Evolutionary conservation across 1,140 invertebrate species (phyloP).

Genomic region (Cheumatopsyche charites): DNA sequence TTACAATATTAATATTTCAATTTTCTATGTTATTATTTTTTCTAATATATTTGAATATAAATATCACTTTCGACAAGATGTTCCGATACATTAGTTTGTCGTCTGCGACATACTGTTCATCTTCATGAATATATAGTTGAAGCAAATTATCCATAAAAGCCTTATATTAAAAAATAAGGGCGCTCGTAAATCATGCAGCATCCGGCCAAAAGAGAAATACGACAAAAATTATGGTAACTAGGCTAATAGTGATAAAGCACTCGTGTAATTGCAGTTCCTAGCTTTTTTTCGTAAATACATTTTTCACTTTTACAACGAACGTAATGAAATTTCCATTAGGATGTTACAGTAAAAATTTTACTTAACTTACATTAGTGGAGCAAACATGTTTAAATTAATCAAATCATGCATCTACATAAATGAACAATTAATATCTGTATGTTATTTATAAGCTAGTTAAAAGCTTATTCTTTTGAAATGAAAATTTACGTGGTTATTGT

Average conservation of each 20-base stretch:
- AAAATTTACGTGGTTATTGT: too few species aligned
- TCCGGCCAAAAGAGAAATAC: not conserved
- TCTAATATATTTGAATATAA: too few species aligned
- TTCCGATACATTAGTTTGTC: constrained; percentile 40
- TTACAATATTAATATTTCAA: too few species aligned
- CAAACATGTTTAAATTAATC: too few species aligned
- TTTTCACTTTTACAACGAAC: not conserved
- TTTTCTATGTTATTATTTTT: too few species aligned
- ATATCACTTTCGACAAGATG: constrained; percentile 32
- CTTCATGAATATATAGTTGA: constrained; percentile 14
- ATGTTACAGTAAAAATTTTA: too few species aligned
- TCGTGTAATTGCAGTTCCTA: constrained; percentile 1
- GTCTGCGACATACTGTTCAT: constrained; percentile 18
- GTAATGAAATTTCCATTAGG: not conserved
- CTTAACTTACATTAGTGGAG: too few species aligned
- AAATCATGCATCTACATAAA: too few species aligned
- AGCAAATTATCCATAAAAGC: constrained; percentile 39
- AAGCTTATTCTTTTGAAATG: too few species aligned
- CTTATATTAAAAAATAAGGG: constrained; percentile 45
- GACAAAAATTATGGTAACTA: constrained; percentile 4
- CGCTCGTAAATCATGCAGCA: constrained; percentile 40
- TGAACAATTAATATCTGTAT: too few species aligned
- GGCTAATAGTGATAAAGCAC: constrained; percentile 2
- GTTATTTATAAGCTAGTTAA: too few species aligned
- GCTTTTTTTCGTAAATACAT: too few species aligned